phyloP scores from a whole-genome alignment of 1,140 invertebrate species.

The Trachymyrmex cornetzi region DNA sequence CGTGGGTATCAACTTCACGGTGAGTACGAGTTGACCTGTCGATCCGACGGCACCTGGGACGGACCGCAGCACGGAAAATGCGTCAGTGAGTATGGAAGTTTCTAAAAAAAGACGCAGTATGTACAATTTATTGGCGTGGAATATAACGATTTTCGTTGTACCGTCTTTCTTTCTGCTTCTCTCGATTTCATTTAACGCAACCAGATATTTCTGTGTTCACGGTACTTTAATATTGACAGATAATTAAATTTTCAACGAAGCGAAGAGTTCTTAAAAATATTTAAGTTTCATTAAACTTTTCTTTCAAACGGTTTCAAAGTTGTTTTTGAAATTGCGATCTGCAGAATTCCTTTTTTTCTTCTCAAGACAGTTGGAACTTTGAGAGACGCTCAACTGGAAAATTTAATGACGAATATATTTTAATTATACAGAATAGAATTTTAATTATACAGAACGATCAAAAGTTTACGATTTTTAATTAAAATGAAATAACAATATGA shows the following conservation, averaged over 20 bases:
- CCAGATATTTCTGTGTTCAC: neutral
- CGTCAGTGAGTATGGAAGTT: conserved; percentile 81
- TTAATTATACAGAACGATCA: no score
- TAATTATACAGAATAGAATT: neutral
- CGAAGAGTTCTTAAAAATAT: neutral
- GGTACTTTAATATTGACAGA: neutral
- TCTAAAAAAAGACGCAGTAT: neutral
- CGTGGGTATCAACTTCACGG: conserved; percentile 84
- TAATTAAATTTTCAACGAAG: neutral
- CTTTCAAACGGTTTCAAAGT: neutral
- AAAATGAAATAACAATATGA: no score
- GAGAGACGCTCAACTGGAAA: neutral
- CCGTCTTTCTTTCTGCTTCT: neutral
- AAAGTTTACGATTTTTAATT: no score
- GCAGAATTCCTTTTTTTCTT: neutral
- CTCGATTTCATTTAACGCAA: neutral
- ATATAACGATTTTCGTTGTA: neutral
- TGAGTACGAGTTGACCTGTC: conserved; percentile 85
- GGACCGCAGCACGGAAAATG: conserved; percentile 85
- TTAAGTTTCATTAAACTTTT: conserved; percentile 21
- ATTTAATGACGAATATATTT: neutral
- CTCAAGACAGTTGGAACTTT: neutral
- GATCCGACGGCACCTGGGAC: conserved; percentile 83
- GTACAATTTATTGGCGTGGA: neutral
- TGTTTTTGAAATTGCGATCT: neutral